A percentile compares a stretch with the other conserved stretches of the same genome.
Conservation (phyloP, 1,140 invertebrate species). For the Tetragonula clypearis region DNA sequence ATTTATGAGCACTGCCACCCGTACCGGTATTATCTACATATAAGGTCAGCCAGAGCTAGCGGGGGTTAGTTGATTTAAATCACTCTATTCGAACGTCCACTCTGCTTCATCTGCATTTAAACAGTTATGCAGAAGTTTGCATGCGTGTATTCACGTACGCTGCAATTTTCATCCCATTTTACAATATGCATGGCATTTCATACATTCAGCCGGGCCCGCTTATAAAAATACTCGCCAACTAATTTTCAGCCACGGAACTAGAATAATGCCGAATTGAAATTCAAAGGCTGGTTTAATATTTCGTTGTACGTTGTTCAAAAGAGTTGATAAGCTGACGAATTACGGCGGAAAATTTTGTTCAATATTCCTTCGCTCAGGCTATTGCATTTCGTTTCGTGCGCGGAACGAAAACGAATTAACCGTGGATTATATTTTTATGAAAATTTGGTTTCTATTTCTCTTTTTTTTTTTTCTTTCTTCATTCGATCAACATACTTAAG, state of each 20-base stretch:
- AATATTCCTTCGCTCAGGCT: not conserved
- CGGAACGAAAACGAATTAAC: not conserved
- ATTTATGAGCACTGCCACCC: constrained; percentile 61
- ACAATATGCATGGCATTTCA: constrained; percentile 1
- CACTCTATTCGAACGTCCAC: constrained; percentile 64
- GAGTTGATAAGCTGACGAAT: not conserved
- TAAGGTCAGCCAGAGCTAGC: constrained; percentile 48
- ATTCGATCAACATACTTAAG: too few relatives aligned
- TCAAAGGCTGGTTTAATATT: not conserved
- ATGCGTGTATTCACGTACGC: constrained; percentile 9
- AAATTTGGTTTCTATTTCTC: not conserved
- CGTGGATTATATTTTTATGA: not conserved
- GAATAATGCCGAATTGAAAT: not conserved
- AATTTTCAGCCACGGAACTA: constrained; percentile 1
- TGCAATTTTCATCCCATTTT: constrained; percentile 34
- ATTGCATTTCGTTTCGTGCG: not conserved
- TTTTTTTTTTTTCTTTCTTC: too few relatives aligned
- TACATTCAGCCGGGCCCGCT: not conserved
- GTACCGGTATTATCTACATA: constrained; percentile 61
- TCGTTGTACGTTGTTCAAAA: not conserved
- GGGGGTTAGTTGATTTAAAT: constrained; percentile 65
- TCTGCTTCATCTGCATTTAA: constrained; percentile 65
- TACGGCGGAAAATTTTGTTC: not conserved
- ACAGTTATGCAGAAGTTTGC: constrained; percentile 57
- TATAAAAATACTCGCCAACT: constrained; percentile 25